Evolutionary conservation across 2,888 invertebrate species (phyloP), one percentile per base, ranked within the genome.

Genomic region (Cheilosia grossa): DNA sequence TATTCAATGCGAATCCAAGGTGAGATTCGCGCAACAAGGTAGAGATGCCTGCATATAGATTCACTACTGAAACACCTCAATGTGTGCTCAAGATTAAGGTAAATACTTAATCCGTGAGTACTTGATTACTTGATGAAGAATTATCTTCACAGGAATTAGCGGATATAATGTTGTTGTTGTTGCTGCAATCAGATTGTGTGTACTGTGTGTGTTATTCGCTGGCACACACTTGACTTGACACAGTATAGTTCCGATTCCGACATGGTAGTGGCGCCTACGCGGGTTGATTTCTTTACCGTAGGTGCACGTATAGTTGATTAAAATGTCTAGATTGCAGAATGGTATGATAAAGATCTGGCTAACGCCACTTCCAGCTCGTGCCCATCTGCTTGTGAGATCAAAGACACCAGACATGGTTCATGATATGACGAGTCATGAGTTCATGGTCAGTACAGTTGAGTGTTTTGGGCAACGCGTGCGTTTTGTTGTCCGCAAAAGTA

Each of bases 1-100:
- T 64, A 69, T 64, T 70, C 44, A 24, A 51, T 58, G 56, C 51
- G 40, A 64, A 69, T 69, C 33, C 75, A 81, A 81, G 81, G 75
- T 56, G 40, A 74, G 56, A 49, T 63, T 56, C 56, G 49, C 78
- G 63, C 58, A 63, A 64, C 42, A 40, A 53, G 44, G 53, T 27
- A 77, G 59, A 61, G 30, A 44, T 15, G 10, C 33, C 24, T 44
- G 67, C 51, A n/a, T 37, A 66, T 67, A 24, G 10, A 54, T 67
- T 42, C 58, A 56, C 51, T 24, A 42, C 24, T 47, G 10, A 67
- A 51, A 59, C 33, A 61, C 33, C 51, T 61, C 24, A 67, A 9
- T 33, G 40, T 53, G 53, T 40, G 53, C 54, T 69, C 61, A 69
- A 69, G 61, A 53, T 69, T 47, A 37, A 53, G 44, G 59, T 30